Conservation (phyloP, 2,797 vertebrate species). For the Bryconaethiops microstoma region DNA sequence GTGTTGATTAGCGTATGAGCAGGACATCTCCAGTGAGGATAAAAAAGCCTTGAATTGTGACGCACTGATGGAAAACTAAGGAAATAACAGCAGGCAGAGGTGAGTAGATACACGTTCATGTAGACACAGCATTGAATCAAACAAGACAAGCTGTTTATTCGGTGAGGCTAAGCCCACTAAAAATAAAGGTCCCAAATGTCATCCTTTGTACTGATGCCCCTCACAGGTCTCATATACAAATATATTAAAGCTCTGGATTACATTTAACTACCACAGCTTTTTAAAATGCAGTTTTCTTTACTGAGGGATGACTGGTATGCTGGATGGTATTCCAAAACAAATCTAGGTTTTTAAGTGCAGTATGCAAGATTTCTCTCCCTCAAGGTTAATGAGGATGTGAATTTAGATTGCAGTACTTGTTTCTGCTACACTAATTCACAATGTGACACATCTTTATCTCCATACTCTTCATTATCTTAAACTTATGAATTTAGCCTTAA, state of each 20-base stretch:
- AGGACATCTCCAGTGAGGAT: constrained; percentile 47
- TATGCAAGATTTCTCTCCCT: constrained; percentile 8
- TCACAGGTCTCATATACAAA: not conserved
- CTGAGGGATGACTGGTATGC: constrained; percentile 10
- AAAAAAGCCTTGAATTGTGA: constrained; percentile 64
- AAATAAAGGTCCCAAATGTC: not conserved
- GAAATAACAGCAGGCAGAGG: constrained; percentile 57
- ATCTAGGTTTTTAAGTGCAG: not conserved
- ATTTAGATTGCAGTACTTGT: not conserved
- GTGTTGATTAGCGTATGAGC: constrained; percentile 37
- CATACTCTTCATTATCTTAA: constrained; percentile 4
- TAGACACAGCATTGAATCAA: constrained; percentile 25
- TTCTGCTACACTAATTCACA: not conserved
- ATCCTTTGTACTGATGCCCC: not conserved
- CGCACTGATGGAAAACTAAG: constrained; percentile 53
- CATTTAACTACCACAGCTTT: not conserved
- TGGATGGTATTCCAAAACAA: not conserved
- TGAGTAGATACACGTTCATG: constrained; percentile 27
- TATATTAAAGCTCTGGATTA: constrained; percentile 16
- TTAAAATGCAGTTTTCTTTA: not conserved
- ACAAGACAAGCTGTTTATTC: constrained; percentile 24
- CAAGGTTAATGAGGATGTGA: constrained; percentile 31
- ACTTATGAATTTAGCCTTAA: not conserved
- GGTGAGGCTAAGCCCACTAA: not conserved
- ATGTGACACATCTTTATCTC: not conserved